Conservation (phyloP, 2,113 vertebrate genomes). For the Neodontobutis hainanensis region DNA sequence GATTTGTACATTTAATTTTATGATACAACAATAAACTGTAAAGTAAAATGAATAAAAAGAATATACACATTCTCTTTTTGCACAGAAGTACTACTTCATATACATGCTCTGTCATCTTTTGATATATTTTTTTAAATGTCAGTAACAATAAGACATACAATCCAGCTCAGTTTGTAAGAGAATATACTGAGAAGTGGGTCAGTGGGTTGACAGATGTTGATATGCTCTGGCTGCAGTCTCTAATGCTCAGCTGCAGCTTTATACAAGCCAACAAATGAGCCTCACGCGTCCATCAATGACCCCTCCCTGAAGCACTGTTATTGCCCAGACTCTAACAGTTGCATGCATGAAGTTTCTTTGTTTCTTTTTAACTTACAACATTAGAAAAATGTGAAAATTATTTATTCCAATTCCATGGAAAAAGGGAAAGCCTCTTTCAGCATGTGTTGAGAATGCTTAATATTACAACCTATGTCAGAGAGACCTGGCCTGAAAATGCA, state of each 20-base stretch:
- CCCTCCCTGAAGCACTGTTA: slow-evolving; percentile 12
- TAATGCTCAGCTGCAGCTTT: slow-evolving; percentile 64
- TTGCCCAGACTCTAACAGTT: slow-evolving; percentile 5
- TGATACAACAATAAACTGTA: slow-evolving; percentile 9
- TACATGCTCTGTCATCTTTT: slow-evolving; percentile 5
- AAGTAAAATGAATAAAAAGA: slow-evolving; percentile 22
- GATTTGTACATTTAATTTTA: background rate
- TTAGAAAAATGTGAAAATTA: slow-evolving; percentile 39
- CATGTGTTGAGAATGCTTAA: slow-evolving; percentile 42
- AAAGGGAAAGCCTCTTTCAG: slow-evolving; percentile 39
- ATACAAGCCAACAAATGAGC: slow-evolving; percentile 51
- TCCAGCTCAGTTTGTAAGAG: slow-evolving; percentile 49
- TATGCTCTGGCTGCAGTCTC: slow-evolving; percentile 52
- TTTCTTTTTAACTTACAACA: slow-evolving; percentile 28
- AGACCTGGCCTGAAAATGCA: slow-evolving; percentile 42
- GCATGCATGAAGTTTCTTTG: slow-evolving; percentile 3
- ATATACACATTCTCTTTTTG: slow-evolving; percentile 7
- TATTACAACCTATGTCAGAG: slow-evolving; percentile 18
- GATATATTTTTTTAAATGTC: slow-evolving; percentile 4
- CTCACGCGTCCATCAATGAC: slow-evolving; percentile 25
- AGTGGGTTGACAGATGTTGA: slow-evolving; percentile 67
- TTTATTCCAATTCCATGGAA: slow-evolving; percentile 33
- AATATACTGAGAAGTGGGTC: slow-evolving; percentile 65
- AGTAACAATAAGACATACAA: background rate
- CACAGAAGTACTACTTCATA: no score